Percentiles rank a stretch among this genome's conserved stretches.
Conservation (phyloP, 2,888 invertebrate species). For the Chymomyza procnemis region DNA sequence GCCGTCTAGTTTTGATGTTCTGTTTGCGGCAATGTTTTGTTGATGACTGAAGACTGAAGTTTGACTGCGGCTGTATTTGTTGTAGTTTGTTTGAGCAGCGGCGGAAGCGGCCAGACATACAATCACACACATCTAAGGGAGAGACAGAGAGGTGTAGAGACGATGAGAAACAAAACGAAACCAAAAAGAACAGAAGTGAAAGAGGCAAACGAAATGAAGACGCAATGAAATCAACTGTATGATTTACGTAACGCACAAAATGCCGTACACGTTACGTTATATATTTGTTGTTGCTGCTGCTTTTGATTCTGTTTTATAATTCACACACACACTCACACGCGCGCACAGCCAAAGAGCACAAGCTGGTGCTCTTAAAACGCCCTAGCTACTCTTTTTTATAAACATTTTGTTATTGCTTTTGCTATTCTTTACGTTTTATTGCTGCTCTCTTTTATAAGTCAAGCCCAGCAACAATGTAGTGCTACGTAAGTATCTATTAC, state of each 20-base stretch:
- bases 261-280: slow-evolving; percentile 49
- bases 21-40: slow-evolving; percentile 11
- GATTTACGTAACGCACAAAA: slow-evolving; percentile 61
- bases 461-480: neutral
- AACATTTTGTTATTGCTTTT: neutral
- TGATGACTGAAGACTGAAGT: slow-evolving; percentile 4
- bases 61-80: neutral
- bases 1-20: neutral
- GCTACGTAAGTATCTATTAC: slow-evolving; percentile 57
- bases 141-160: neutral
- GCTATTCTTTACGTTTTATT: slow-evolving; percentile 3
- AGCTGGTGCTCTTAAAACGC: neutral
- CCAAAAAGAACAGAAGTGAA: slow-evolving; percentile 24
- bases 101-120: slow-evolving; percentile 35
- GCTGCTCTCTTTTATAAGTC: neutral
- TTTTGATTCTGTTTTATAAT: slow-evolving; percentile 71
- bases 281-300: slow-evolving; percentile 51
- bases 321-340: slow-evolving; percentile 39
- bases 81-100: slow-evolving; percentile 7
- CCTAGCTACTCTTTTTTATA: neutral
- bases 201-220: slow-evolving; percentile 12
- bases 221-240: slow-evolving; percentile 28
- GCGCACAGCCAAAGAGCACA: neutral
- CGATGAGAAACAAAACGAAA: slow-evolving; percentile 37
- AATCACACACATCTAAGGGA: slow-evolving; percentile 36